A percentile compares a stretch with the other conserved stretches of the same genome.
phyloP scores from a whole-genome alignment of 2,797 vertebrate species.

The Chloroceryle inda region DNA sequence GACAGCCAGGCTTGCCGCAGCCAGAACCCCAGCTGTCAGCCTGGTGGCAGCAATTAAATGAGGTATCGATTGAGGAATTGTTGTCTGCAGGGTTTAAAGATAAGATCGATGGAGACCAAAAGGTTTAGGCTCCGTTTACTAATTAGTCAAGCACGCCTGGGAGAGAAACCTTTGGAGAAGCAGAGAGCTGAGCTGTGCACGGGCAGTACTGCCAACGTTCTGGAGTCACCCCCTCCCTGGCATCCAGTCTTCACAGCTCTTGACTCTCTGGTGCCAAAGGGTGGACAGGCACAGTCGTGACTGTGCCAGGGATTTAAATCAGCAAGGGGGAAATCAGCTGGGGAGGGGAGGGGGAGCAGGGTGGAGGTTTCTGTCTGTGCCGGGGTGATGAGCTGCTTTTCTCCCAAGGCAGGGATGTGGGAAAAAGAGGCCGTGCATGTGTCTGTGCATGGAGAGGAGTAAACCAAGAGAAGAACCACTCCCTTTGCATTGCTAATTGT shows the following conservation, averaged over 20 bases:
- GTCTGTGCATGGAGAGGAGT: background rate
- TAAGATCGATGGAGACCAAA: conserved; percentile 74
- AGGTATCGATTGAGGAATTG: conserved; percentile 76
- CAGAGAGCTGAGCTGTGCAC: fast-evolving
- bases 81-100: conserved; percentile 74
- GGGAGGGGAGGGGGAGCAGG: background rate
- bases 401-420: background rate
- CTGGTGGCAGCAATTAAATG: conserved; percentile 76
- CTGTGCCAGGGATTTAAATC: background rate
- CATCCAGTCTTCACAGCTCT: background rate
- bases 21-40: conserved; percentile 72
- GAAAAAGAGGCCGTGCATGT: background rate
- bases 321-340: background rate
- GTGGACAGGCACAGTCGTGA: background rate
- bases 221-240: background rate
- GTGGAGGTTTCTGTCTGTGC: fast-evolving
- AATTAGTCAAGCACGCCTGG: conserved; percentile 48
- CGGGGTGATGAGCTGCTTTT: background rate
- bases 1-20: conserved; percentile 32
- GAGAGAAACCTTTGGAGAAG: conserved; percentile 31
- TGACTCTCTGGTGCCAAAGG: background rate
- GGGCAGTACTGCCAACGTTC: background rate
- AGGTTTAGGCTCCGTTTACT: conserved; percentile 72
- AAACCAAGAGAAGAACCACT: background rate
- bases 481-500: conserved; percentile 17